Evolutionary conservation across 2,888 invertebrate species (phyloP).

Genomic region (Anoplius nigerrimus): DNA sequence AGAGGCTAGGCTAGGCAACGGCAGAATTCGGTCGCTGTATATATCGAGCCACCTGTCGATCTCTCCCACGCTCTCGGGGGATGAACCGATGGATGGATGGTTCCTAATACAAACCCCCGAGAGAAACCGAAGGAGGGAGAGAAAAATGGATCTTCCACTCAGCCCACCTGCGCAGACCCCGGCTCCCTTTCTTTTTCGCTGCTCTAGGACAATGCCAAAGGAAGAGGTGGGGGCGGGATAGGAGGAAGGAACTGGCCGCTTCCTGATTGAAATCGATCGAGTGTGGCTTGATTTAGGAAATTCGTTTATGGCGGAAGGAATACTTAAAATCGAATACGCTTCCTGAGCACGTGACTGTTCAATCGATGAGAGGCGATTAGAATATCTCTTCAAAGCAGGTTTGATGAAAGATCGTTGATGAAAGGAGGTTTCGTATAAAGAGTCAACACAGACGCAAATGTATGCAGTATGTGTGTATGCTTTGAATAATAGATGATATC

Average conservation of each 20-base stretch:
- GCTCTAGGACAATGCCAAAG: slow-evolving; percentile 49
- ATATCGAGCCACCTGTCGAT: slow-evolving; percentile 68
- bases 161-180: not conserved
- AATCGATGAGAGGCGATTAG: no score
- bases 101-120: slow-evolving; percentile 47
- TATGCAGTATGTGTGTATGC: no score
- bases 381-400: no score
- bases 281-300: not conserved
- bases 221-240: slow-evolving; percentile 45
- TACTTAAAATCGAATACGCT: no score
- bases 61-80: slow-evolving; percentile 69
- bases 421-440: no score
- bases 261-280: slow-evolving; percentile 40
- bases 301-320: no score
- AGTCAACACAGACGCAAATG: no score
- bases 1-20: slow-evolving; percentile 9
- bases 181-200: slow-evolving; percentile 35
- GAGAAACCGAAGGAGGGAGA: slow-evolving; percentile 5
- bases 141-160: slow-evolving; percentile 45
- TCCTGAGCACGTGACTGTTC: no score
- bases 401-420: no score
- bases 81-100: slow-evolving; percentile 51
- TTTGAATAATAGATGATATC: no score
- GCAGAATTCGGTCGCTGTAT: no score
- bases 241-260: slow-evolving; percentile 54